phyloP scores from a whole-genome alignment of 2,888 invertebrate genomes.

The Sialis fuliginosa region DNA sequence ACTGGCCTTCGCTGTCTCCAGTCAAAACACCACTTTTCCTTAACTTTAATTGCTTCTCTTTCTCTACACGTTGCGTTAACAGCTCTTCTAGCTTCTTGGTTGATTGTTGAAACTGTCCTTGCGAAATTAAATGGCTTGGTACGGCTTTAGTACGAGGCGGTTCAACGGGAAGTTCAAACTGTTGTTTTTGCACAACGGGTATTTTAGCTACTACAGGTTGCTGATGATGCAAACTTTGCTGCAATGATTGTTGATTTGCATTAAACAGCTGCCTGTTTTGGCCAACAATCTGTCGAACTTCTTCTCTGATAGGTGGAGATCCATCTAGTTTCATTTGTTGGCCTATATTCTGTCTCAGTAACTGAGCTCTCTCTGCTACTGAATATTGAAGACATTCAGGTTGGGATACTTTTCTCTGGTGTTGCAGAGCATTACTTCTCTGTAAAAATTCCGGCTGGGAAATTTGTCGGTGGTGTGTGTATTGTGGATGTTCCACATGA shows the following conservation, averaged over 20 bases:
- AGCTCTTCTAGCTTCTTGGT: conserved; percentile 27
- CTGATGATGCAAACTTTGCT: conserved; percentile 20
- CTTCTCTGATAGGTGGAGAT: conserved; percentile 16
- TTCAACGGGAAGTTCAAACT: conserved; percentile 8
- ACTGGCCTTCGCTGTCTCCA: conserved; percentile 10
- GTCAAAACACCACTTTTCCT: conserved; percentile 16
- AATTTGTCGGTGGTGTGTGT: conserved; percentile 3
- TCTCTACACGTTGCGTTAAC: conserved; percentile 23
- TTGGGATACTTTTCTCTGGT: conserved; percentile 22
- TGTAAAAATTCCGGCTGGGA: conserved; percentile 6
- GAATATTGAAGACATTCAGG: conserved; percentile 16
- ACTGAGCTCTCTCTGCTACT: conserved; percentile 14
- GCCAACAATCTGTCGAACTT: conserved; percentile 13
- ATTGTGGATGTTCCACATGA: not conserved
- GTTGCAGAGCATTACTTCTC: conserved; percentile 10
- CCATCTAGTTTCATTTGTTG: conserved; percentile 10
- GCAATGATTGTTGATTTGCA: conserved; percentile 23
- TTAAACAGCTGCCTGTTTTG: conserved; percentile 17
- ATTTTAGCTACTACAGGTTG: conserved; percentile 8
- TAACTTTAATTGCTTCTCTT: conserved; percentile 16
- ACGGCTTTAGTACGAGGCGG: conserved; percentile 13
- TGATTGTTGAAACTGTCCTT: conserved; percentile 25
- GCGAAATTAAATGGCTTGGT: conserved; percentile 15
- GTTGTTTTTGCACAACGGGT: conserved; percentile 4
- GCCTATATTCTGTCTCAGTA: conserved; percentile 8